A percentile compares a stretch with the other conserved stretches of the same genome.
phyloP scores from a whole-genome alignment of 2,797 vertebrate genomes.

The Pelobates cultripes region DNA sequence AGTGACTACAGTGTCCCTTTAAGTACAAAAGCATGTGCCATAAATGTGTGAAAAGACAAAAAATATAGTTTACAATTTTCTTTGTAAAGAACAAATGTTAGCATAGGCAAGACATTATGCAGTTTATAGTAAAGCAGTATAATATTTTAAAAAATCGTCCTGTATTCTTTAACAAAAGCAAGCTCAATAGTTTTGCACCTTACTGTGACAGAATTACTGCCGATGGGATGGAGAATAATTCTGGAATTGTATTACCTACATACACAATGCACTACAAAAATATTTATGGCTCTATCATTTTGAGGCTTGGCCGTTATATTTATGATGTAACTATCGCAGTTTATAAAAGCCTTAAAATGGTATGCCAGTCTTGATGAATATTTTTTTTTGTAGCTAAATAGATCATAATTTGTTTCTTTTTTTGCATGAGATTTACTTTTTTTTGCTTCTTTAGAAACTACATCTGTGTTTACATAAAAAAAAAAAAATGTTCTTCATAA shows the following conservation, averaged over 20 bases:
- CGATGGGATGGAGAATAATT: background rate
- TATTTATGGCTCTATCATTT: background rate
- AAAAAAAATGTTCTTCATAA: background rate
- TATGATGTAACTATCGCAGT: no score
- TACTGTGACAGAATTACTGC: background rate
- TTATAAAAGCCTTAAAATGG: background rate
- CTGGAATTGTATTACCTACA: background rate
- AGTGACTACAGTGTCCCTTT: no score
- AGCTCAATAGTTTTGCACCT: background rate
- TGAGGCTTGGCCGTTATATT: background rate
- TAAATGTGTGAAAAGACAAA: no score
- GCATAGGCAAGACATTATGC: no score
- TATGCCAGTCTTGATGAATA: background rate
- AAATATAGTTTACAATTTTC: no score
- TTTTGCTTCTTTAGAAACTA: background rate
- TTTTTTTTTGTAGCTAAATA: background rate
- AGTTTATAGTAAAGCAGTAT: no score
- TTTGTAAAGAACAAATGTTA: no score
- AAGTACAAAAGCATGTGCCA: no score
- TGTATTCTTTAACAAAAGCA: background rate
- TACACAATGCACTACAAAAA: background rate
- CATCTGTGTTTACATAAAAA: background rate
- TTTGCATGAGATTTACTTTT: background rate
- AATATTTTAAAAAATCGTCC: no score
- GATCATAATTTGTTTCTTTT: background rate